phyloP scores from a whole-genome alignment of 2,113 vertebrate genomes.

The Globicephala melas region DNA sequence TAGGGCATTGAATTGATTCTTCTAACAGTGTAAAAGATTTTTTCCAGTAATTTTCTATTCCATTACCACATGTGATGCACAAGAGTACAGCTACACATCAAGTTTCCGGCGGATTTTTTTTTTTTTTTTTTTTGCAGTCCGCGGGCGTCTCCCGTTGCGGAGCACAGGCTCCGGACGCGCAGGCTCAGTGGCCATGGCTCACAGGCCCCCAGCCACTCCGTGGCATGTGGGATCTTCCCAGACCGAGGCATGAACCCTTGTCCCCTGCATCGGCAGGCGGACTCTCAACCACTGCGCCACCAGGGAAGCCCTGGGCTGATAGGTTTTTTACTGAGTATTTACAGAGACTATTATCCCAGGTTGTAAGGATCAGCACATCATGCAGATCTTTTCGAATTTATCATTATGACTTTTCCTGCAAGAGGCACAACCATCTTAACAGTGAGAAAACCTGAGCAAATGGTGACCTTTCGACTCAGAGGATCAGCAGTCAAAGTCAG shows the following conservation, averaged over 20 bases:
- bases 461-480: background rate
- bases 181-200: too few relatives aligned
- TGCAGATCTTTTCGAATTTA: conserved; percentile 37
- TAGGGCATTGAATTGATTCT: conserved; percentile 33
- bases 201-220: accelerated
- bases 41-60: conserved; percentile 58
- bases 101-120: background rate
- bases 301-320: background rate
- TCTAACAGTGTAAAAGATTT: conserved; percentile 38
- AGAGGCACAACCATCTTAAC: background rate
- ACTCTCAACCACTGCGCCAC: too few relatives aligned
- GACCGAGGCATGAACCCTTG: accelerated
- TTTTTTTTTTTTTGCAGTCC: too few relatives aligned
- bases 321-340: conserved; percentile 43
- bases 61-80: conserved; percentile 21
- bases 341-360: background rate
- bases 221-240: too few relatives aligned
- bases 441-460: background rate
- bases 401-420: conserved; percentile 2
- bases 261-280: too few relatives aligned
- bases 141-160: too few relatives aligned
- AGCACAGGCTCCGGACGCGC: too few relatives aligned
- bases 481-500: background rate
- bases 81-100: conserved; percentile 18
- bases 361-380: background rate